Evolutionary conservation across 2,888 invertebrate species (phyloP).

Genomic region (Eilema sororculum): DNA sequence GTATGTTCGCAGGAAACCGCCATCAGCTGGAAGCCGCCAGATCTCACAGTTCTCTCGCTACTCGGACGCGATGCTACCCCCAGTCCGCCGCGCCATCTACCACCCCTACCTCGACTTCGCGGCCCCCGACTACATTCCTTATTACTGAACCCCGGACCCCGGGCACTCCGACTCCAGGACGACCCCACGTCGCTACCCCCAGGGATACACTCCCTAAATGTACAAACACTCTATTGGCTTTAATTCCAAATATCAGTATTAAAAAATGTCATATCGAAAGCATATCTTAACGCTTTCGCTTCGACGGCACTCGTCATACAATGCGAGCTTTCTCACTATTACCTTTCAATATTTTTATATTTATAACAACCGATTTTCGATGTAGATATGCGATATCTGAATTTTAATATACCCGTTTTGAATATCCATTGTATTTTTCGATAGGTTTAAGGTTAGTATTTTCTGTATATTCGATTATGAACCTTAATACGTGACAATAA

Average conservation of each 20-base stretch:
- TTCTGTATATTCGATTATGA: conserved; percentile 50
- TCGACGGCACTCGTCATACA: conserved; percentile 58
- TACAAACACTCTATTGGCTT: conserved; percentile 74
- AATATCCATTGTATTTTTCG: conserved; percentile 80
- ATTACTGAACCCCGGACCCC: conserved; percentile 69
- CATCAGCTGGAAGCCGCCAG: conserved; percentile 74
- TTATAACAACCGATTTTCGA: conserved; percentile 67
- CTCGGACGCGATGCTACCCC: conserved; percentile 81
- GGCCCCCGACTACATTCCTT: conserved; percentile 73
- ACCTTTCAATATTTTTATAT: conserved; percentile 78
- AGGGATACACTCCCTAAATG: conserved; percentile 59
- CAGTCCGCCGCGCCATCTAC: conserved; percentile 73
- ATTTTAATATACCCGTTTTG: conserved; percentile 70
- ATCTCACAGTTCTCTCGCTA: conserved; percentile 83
- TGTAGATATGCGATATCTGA: conserved; percentile 73
- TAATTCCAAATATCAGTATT: conserved; percentile 68
- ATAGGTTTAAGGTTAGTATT: conserved; percentile 74
- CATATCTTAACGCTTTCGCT: conserved; percentile 82
- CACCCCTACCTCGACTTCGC: conserved; percentile 75
- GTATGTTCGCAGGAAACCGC: conserved; percentile 70
- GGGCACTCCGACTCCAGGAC: conserved; percentile 53
- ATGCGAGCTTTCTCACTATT: conserved; percentile 73
- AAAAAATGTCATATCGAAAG: conserved; percentile 78
- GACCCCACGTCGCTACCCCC: conserved; percentile 55
- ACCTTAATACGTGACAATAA: conserved; percentile 72